phyloP scores from a whole-genome alignment of 2,113 vertebrate genomes.

The Corythornis vintsioides region DNA sequence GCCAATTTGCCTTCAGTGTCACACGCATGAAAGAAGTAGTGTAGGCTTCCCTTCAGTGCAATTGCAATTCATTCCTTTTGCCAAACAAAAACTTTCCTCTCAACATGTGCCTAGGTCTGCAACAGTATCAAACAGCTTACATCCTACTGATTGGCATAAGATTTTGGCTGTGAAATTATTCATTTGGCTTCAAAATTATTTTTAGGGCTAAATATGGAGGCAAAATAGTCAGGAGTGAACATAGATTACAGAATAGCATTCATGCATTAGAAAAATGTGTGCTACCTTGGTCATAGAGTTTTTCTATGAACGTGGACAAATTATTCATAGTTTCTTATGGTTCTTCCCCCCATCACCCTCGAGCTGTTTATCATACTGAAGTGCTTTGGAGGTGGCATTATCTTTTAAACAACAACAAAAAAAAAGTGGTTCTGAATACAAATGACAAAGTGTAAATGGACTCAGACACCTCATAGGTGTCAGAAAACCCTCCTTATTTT shows the following conservation, averaged over 20 bases:
- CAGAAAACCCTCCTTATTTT: background rate
- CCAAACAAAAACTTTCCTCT: constrained; percentile 26
- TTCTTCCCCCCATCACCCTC: background rate
- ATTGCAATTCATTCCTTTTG: background rate
- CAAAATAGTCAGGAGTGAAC: constrained; percentile 4
- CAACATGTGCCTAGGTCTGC: constrained; percentile 1
- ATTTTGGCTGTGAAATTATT: constrained; percentile 45
- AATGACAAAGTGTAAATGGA: background rate
- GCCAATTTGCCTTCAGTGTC: background rate
- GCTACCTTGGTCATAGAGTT: background rate
- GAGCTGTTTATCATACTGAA: background rate
- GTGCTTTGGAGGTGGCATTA: background rate
- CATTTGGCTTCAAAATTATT: constrained; percentile 33
- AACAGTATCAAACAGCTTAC: constrained; percentile 1
- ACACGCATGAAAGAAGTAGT: background rate
- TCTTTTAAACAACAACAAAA: background rate
- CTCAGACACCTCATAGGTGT: background rate
- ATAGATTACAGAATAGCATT: background rate
- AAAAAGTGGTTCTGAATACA: background rate
- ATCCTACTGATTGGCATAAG: background rate
- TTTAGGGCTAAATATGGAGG: constrained; percentile 18
- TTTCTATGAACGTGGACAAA: background rate
- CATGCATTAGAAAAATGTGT: background rate
- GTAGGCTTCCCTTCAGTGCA: background rate
- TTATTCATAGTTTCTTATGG: background rate